These are phyloP conservation scores for Liolophura sinensis DNA, from an alignment of 1,140 invertebrate species.

Conservation along the genomic window DNA sequence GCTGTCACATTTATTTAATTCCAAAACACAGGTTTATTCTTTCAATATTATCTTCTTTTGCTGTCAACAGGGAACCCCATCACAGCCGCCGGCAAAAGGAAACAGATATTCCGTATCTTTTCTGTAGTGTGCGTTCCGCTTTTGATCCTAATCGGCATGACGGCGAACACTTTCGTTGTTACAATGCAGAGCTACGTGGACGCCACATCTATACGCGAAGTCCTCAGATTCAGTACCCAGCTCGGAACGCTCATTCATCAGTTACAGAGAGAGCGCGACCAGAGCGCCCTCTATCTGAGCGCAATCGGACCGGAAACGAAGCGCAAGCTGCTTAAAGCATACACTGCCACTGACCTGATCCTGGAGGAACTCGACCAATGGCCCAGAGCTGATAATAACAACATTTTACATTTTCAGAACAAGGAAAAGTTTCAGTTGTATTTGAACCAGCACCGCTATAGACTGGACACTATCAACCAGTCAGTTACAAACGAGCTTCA, in stretches of 20 bases:
- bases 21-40: constrained; percentile 1
- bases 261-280: too few species aligned
- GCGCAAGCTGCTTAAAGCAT: too few species aligned
- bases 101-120: constrained; percentile 44
- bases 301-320: too few species aligned
- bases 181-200: constrained; percentile 33
- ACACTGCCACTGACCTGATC: too few species aligned
- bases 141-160: constrained; percentile 34
- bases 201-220: constrained; percentile 15
- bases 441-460: constrained; percentile 33
- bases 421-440: constrained; percentile 29
- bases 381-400: too few species aligned
- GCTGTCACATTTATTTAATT: too few species aligned
- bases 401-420: constrained; percentile 25
- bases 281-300: too few species aligned
- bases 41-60: not conserved
- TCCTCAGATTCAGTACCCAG: too few species aligned
- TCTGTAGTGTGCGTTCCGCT: constrained; percentile 37
- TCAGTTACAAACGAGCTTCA: constrained; percentile 32
- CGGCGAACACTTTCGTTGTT: constrained; percentile 37
- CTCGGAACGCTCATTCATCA: too few species aligned
- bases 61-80: constrained; percentile 36
- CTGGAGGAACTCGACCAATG: too few species aligned
- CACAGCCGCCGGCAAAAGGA: constrained; percentile 36
- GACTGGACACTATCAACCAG: constrained; percentile 32